Evolutionary conservation across 2,888 invertebrate genomes (phyloP), one percentile per base, ranked within the genome.

Genomic region (Metellina segmentata): DNA sequence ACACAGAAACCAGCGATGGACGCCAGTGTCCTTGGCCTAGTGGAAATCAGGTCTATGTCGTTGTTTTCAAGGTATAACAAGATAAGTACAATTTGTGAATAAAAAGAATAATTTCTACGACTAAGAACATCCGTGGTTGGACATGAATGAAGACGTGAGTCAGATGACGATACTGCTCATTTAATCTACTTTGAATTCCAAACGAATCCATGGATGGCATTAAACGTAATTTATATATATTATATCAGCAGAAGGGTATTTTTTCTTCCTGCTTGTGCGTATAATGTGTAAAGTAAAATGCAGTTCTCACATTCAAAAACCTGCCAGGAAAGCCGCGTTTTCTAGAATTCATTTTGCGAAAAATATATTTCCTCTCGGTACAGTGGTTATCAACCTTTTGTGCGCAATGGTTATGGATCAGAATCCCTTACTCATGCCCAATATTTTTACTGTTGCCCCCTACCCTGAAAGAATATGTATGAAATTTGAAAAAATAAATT

Each of bases 21-120:
- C 72, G 52, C 83, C 20, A 20, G 19, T 34, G 79, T 11, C 83
- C 83, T 83, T 83, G 83, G 83, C 83, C 83, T 72, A 72, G 19
- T 83, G 51, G 71, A 48, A 83, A 83, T 19, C 83, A 83, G 83
- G 83, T 83, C 83, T 72, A 72, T 83, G 83, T 48, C 83, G 72
- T 20, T 52, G 19, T 72, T 72, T 71, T 72, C 83, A 69, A 83
- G 83, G 48, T 70, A n/a, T 75, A 61, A 61, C 79, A 13, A 51
- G 16, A 77, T 19, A 51, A 61, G 79, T 61, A 61, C 53, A 61
- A 34, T 61, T 53, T 61, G 61, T 53, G 34, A 72, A 34, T 2
- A 20, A 79, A 72, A 83, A 72, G 69, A 71, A 51, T 72, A 72
- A 72, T 48, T 83, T 11, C 72, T 71, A 71, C 52, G 51, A 20